phyloP scores from a whole-genome alignment of 2,888 invertebrate species.

The Callyntrura guangdongensis region DNA sequence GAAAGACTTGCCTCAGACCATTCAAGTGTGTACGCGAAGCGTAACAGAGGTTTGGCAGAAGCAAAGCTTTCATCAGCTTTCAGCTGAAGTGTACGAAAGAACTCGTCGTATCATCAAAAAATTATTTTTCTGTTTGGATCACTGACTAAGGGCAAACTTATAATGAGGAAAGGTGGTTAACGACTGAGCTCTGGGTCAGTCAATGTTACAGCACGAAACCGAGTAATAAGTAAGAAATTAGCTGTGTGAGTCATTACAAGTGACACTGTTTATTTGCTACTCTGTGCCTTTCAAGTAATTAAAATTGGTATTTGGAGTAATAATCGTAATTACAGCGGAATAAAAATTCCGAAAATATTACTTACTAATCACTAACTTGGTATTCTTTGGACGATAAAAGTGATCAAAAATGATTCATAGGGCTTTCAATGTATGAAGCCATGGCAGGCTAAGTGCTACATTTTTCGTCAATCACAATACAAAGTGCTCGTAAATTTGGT shows the following conservation, averaged over 20 bases:
- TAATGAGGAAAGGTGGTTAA: conserved; percentile 64
- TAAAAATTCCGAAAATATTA: conserved; percentile 43
- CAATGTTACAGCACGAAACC: conserved; percentile 26
- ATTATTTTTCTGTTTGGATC: conserved; percentile 54
- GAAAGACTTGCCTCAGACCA: neutral
- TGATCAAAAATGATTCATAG: conserved; percentile 6
- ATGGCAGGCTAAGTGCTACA: too few species aligned
- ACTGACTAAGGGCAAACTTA: conserved; percentile 60
- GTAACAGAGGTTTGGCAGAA: conserved; percentile 25
- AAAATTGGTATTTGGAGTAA: conserved; percentile 59
- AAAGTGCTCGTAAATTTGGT: neutral
- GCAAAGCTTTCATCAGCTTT: conserved; percentile 64
- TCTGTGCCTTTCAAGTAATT: conserved; percentile 39
- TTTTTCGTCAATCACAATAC: too few species aligned
- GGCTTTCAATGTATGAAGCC: too few species aligned
- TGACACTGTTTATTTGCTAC: conserved; percentile 68
- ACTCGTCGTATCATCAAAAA: conserved; percentile 38
- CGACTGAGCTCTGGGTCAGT: conserved; percentile 39
- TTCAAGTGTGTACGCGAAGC: conserved; percentile 18
- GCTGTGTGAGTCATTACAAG: conserved; percentile 61
- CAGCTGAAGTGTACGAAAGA: conserved; percentile 59
- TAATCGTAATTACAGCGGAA: conserved; percentile 50
- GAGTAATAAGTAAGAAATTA: conserved; percentile 69
- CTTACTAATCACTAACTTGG: neutral
- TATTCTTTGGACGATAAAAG: conserved; percentile 14